phyloP scores from a whole-genome alignment of 1,140 invertebrate genomes.

The Thaumetopoea pityocampa region DNA sequence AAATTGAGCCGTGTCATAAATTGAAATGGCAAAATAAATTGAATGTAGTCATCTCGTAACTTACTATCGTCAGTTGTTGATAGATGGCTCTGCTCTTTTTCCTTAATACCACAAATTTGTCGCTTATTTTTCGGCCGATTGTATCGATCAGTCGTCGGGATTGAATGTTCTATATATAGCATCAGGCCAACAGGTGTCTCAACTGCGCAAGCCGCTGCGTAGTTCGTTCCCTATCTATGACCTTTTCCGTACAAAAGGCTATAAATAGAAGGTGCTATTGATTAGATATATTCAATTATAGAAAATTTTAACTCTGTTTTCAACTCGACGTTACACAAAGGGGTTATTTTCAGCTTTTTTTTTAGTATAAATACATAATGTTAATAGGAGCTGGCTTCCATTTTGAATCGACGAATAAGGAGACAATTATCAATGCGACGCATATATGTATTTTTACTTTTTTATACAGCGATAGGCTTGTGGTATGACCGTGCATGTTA shows the following conservation, averaged over 20 bases:
- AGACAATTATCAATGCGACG: too few species aligned
- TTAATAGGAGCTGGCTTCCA: too few species aligned
- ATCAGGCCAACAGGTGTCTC: conserved; percentile 70
- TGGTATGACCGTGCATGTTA: too few species aligned
- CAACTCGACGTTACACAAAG: not conserved
- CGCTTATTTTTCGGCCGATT: conserved; percentile 33
- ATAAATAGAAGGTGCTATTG: conserved; percentile 14
- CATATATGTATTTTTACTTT: too few species aligned
- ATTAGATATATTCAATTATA: not conserved
- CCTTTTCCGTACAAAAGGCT: conserved; percentile 30
- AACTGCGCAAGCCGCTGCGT: conserved; percentile 49
- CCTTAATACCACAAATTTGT: not conserved
- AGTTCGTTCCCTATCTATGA: conserved; percentile 39
- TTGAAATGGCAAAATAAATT: too few species aligned
- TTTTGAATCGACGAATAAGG: too few species aligned
- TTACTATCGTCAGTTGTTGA: too few species aligned
- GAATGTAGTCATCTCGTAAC: too few species aligned
- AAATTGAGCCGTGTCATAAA: too few species aligned
- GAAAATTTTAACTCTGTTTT: not conserved
- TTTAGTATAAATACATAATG: too few species aligned
- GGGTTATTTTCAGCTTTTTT: not conserved
- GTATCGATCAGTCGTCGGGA: conserved; percentile 49
- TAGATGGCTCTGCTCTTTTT: conserved; percentile 4
- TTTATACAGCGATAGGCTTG: too few species aligned
- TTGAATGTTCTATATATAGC: conserved; percentile 63